Base-by-base conservation (phyloP, 2,797 vertebrate species). In the Scolopax bukidnonensis region DNA sequence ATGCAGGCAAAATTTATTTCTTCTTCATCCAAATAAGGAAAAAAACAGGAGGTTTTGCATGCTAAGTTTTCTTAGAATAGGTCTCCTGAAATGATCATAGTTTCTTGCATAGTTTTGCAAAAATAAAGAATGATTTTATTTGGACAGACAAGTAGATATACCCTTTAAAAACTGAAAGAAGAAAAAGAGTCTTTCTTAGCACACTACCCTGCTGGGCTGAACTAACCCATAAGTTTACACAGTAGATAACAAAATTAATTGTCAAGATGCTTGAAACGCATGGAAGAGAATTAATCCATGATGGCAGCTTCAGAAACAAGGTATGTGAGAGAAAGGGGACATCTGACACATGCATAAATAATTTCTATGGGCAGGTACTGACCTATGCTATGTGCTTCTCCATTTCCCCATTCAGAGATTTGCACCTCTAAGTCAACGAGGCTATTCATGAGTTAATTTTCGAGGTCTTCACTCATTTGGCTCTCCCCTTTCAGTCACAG, bases 11-110 rank as follows among this genome's bases (percentile, higher is more conserved):
- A 70, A 83, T 50, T 16, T 81, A 65, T 71, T 88, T 88, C 12
- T 84, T 90, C 7, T 78, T 80, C 60, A 51, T 78, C 3, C 51
- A 89, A 84, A 53, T 54, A 65, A 43, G 10, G 18, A 36, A 50
- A 45, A 24, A 68, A 40, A 1, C 6, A 3, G 4, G 14, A 0
- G 0, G 1, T 2, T 30, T 73, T 45, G 3, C 20, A 43, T 3
- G 12, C 17, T 67, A 61, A 61, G 1, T 59, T 90, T 51, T 41
- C 50, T 71, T 80, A 43, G 21, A 94, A 32, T 32, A 65, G 7
- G 19, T 69, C 21, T 90, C 25, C 50, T 33, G 36, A 73, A 77
- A 61, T 11, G n/a, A 60, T 82, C 18, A 59, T 80, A 54, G 51
- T 65, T 79, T 91, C 48, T 86, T 84, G 36, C 12, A 48, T 41